Evolutionary conservation across 2,888 invertebrate species (phyloP).

Genomic region (Metallyticus violacea): DNA sequence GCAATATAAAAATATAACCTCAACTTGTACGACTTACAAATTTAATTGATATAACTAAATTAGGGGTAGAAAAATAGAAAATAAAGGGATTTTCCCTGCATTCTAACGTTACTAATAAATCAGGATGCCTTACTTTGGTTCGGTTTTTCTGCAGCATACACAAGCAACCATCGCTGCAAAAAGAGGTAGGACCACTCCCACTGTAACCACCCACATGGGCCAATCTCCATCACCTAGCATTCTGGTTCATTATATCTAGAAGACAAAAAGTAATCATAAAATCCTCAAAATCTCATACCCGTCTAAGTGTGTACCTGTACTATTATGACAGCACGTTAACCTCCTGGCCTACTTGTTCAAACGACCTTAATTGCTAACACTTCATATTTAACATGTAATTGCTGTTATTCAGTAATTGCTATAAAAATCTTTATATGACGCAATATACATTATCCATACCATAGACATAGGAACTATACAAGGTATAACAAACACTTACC

Average conservation of each 20-base stretch:
- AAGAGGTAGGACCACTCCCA: constrained; percentile 43
- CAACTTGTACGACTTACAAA: too few species aligned
- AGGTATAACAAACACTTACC: neutral
- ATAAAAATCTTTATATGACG: neutral
- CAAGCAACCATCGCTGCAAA: constrained; percentile 61
- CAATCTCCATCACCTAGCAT: constrained; percentile 19
- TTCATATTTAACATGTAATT: neutral
- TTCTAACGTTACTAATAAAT: too few species aligned
- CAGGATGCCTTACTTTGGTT: constrained; percentile 62
- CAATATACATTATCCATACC: neutral
- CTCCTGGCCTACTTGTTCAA: constrained; percentile 23
- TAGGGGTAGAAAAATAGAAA: too few species aligned
- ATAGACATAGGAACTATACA: neutral
- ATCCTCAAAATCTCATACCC: too few species aligned
- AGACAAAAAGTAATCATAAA: neutral
- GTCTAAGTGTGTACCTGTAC: too few species aligned
- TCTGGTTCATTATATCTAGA: constrained; percentile 11
- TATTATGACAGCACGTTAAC: constrained; percentile 10
- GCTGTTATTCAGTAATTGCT: neutral
- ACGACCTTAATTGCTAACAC: neutral
- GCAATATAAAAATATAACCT: too few species aligned
- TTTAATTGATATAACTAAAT: too few species aligned
- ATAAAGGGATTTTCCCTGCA: too few species aligned
- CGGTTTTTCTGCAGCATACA: constrained; percentile 71
- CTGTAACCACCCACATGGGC: constrained; percentile 43